A percentile compares a stretch with the other conserved stretches of the same genome.
Evolutionary conservation across 2,888 invertebrate genomes (phyloP).

Genomic region (Hofmannophila pseudospretella): DNA sequence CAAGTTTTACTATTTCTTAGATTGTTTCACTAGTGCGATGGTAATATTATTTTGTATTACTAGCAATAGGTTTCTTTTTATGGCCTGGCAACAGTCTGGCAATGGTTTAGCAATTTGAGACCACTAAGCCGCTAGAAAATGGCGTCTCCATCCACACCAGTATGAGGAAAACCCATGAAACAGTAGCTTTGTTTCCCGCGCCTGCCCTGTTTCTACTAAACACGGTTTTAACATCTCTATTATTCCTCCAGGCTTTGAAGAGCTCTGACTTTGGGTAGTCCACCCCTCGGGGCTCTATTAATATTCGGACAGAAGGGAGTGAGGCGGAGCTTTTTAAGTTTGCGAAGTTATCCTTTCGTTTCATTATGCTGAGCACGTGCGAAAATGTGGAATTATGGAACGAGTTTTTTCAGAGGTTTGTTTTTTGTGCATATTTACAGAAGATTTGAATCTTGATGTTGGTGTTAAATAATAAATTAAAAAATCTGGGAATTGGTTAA

Average conservation of each 20-base stretch:
- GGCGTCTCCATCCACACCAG: too few relatives aligned
- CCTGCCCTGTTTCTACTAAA: background rate
- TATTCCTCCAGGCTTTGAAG: background rate
- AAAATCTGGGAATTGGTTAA: too few relatives aligned
- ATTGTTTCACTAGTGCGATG: too few relatives aligned
- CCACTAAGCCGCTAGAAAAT: too few relatives aligned
- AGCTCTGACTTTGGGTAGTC: background rate
- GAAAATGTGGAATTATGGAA: background rate
- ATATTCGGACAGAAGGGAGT: background rate
- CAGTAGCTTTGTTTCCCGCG: background rate
- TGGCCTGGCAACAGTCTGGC: too few relatives aligned
- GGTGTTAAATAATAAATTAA: too few relatives aligned
- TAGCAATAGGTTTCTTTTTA: too few relatives aligned
- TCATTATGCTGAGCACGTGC: background rate
- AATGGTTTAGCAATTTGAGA: too few relatives aligned
- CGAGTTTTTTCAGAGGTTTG: background rate
- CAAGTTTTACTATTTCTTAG: too few relatives aligned
- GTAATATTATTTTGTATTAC: too few relatives aligned
- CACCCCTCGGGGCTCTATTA: background rate
- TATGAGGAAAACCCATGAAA: background rate
- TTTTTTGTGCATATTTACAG: too few relatives aligned
- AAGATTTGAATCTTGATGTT: too few relatives aligned
- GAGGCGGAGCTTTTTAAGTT: background rate
- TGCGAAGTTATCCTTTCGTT: background rate
- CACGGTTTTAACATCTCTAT: background rate